phyloP scores from a whole-genome alignment of 1,140 invertebrate species.

The Tetramorium parvispinum region DNA sequence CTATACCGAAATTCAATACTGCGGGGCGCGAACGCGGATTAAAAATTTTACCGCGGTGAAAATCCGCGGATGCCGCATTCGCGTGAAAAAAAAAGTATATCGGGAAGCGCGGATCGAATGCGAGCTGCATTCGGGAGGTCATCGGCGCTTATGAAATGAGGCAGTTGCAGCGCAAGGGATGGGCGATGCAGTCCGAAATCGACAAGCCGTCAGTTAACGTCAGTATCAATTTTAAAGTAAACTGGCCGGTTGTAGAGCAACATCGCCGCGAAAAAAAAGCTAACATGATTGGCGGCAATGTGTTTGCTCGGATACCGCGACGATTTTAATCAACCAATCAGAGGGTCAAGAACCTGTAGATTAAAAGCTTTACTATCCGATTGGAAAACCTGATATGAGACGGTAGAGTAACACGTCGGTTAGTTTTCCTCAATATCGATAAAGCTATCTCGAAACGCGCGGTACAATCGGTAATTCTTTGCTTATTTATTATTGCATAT shows the following conservation, averaged over 20 bases:
- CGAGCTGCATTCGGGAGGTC: constrained; percentile 6
- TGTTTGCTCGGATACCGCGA: constrained; percentile 38
- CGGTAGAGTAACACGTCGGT: neutral
- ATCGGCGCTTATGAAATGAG: constrained; percentile 53
- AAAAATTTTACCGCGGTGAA: constrained; percentile 15
- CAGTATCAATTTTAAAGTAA: constrained; percentile 72
- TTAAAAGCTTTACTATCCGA: constrained; percentile 12
- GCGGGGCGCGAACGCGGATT: neutral
- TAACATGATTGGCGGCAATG: constrained; percentile 46
- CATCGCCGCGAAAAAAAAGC: constrained; percentile 40
- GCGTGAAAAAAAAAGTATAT: neutral
- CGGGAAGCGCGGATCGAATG: neutral
- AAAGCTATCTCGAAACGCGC: neutral
- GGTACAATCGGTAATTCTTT: neutral
- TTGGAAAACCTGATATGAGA: neutral
- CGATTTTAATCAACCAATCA: constrained; percentile 57
- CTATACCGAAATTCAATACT: constrained; percentile 5
- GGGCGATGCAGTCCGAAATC: constrained; percentile 54
- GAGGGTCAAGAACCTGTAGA: constrained; percentile 36
- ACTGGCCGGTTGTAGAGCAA: constrained; percentile 56
- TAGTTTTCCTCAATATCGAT: neutral
- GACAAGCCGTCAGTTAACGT: constrained; percentile 72
- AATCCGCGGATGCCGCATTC: neutral
- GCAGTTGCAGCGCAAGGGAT: neutral
- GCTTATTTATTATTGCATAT: neutral